Evolutionary conservation across 2,113 vertebrate species (phyloP), one percentile per base, ranked within the genome.

Genomic region (Oxygymnocypris stewartii): DNA sequence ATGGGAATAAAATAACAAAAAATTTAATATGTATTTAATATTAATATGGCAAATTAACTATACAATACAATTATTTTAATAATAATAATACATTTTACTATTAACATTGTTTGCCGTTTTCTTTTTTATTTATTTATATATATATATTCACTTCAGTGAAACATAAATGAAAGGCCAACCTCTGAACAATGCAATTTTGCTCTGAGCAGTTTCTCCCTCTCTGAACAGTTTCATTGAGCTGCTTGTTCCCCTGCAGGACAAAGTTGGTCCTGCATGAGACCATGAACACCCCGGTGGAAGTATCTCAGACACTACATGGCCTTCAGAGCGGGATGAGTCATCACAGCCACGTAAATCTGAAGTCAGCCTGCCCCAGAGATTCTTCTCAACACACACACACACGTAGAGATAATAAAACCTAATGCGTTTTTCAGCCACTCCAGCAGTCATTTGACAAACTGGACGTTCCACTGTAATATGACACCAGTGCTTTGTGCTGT

Each of bases 381-480:
- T 42, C 42, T 82, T 82, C 57, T 47, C 13, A 47, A 7, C 20
- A 18, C 57, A 81, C 47, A 77, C 74, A 49, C 35, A 61, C 35
- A 42, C 54, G 16, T 10, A 10, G 44, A 69, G 63, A 82, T 69
- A 51, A 81, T 65, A 67, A 67, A 82, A 2, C 4, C 61, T 51
- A 87, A 82, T 80, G 71, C 51, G 77, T 81, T 76, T 63, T 71
- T 77, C 79, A 86, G 82, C 44, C 63, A 69, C 79, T 84, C 57
- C 59, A 40, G 67, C 25, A 28, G 35, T 28, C 8, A 57, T 69
- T 73, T 84, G 88, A 85, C 86, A 82, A 63, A 75, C 69, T 42
- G 77, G 77, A 57, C 40, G 74, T 78, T 31, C 75, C 61, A 51
- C 59, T 42, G 78, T 87, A 87, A 87, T 85, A 18, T 85, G 88